Conservation (phyloP, 1,140 invertebrate species). For the Musca domestica region DNA sequence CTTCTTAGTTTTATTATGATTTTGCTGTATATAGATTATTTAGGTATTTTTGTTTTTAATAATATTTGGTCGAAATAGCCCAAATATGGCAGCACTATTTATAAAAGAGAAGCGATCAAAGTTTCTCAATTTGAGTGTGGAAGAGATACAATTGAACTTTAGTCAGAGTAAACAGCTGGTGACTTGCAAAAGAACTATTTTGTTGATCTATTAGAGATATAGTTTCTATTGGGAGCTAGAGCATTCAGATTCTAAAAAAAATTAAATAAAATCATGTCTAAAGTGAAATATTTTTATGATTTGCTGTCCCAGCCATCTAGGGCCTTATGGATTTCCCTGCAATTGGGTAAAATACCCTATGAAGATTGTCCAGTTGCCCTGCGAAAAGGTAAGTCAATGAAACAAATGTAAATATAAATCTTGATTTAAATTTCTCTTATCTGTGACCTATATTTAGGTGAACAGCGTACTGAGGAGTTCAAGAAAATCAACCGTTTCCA, state of each 20-base stretch:
- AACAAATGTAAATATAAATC: neutral
- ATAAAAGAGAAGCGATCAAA: too few relatives aligned
- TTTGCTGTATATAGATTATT: too few relatives aligned
- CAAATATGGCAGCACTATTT: neutral
- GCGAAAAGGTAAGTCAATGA: slow-evolving; percentile 56
- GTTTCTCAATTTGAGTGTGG: too few relatives aligned
- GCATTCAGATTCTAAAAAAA: too few relatives aligned
- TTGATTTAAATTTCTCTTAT: neutral
- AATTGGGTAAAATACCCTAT: slow-evolving; percentile 63
- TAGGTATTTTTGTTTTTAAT: neutral
- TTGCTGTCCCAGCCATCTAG: slow-evolving; percentile 74
- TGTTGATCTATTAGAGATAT: too few relatives aligned
- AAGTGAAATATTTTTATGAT: slow-evolving; percentile 69
- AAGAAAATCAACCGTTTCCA: slow-evolving; percentile 71
- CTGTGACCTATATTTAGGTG: slow-evolving; percentile 55
- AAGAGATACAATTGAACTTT: too few relatives aligned
- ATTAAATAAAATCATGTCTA: slow-evolving; percentile 35
- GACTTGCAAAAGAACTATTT: too few relatives aligned
- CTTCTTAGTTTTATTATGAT: too few relatives aligned
- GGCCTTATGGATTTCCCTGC: slow-evolving; percentile 69
- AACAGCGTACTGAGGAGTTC: slow-evolving; percentile 71
- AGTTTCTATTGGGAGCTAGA: too few relatives aligned
- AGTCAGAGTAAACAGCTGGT: too few relatives aligned
- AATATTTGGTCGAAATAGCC: slow-evolving; percentile 3
- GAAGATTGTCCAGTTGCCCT: slow-evolving; percentile 61